phyloP scores from a whole-genome alignment of 2,797 vertebrate species.

The Premnoplex brunnescens region DNA sequence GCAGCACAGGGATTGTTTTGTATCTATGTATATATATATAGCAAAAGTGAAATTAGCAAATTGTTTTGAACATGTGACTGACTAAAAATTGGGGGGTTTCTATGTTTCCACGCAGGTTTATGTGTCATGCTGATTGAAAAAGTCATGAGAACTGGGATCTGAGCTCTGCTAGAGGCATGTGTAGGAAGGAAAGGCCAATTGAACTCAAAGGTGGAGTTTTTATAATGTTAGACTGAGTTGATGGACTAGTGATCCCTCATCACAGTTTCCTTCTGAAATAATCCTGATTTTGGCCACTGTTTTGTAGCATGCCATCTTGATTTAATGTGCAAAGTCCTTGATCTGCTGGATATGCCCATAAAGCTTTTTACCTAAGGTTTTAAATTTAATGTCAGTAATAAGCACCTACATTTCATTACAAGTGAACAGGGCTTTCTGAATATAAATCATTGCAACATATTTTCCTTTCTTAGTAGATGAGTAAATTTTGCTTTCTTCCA shows the following conservation, averaged over 20 bases:
- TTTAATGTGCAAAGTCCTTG: constrained; percentile 34
- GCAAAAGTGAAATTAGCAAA: not conserved
- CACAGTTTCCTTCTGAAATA: constrained; percentile 33
- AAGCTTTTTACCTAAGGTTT: constrained; percentile 29
- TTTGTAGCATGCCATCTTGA: constrained; percentile 36
- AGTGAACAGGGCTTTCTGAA: not conserved
- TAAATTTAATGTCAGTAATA: constrained; percentile 39
- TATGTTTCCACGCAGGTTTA: not conserved
- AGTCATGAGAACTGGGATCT: not conserved
- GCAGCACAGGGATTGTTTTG: accelerated
- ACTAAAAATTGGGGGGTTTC: not conserved
- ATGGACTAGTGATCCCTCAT: constrained; percentile 60
- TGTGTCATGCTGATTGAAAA: not conserved
- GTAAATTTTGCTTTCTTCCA: not conserved
- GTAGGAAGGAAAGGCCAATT: not conserved
- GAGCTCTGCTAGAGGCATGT: not conserved
- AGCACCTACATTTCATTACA: constrained; percentile 43
- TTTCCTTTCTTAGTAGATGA: not conserved
- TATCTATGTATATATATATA: accelerated
- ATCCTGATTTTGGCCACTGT: constrained; percentile 39
- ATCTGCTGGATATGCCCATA: not conserved
- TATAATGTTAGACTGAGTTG: constrained; percentile 34
- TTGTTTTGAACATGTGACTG: not conserved
- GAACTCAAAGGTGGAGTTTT: not conserved
- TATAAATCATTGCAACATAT: not conserved